Conservation (phyloP, 2,888 invertebrate species). For the Theretra japonica region DNA sequence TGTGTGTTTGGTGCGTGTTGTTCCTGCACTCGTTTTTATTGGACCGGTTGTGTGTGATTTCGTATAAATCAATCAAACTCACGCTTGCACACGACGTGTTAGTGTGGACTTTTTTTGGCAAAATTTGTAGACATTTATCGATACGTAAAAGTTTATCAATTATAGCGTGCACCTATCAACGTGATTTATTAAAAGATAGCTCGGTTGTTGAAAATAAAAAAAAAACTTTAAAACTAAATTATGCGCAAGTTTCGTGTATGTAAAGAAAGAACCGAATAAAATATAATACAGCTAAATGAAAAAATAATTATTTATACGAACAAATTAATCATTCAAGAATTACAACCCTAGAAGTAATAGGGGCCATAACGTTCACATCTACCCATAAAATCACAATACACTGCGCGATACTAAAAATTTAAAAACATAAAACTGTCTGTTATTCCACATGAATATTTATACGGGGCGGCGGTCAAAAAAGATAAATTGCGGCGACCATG, state of each 20-base stretch:
- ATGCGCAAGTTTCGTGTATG: background rate
- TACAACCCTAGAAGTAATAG: background rate
- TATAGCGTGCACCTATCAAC: background rate
- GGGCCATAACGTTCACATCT: constrained; percentile 45
- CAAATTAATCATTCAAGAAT: background rate
- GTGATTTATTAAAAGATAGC: too few species aligned
- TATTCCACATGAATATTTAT: constrained; percentile 44
- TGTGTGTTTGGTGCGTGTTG: constrained; percentile 1
- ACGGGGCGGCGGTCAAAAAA: constrained; percentile 47
- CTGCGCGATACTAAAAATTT: constrained; percentile 54
- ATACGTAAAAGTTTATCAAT: background rate
- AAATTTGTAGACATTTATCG: background rate
- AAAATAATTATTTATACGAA: background rate
- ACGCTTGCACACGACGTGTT: constrained; percentile 31
- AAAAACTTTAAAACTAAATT: too few species aligned
- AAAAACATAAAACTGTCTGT: constrained; percentile 52
- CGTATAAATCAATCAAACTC: constrained; percentile 25
- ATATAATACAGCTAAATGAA: background rate
- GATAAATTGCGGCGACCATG: constrained; percentile 51
- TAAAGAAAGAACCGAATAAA: background rate
- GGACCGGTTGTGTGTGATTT: constrained; percentile 26
- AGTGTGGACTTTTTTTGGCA: constrained; percentile 1
- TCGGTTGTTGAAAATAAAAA: too few species aligned
- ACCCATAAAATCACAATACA: constrained; percentile 54
- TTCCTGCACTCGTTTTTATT: background rate